Percentiles rank a stretch among this genome's conserved stretches.
Evolutionary conservation across 2,113 vertebrate species (phyloP).

Genomic region (Polyodon spathula): DNA sequence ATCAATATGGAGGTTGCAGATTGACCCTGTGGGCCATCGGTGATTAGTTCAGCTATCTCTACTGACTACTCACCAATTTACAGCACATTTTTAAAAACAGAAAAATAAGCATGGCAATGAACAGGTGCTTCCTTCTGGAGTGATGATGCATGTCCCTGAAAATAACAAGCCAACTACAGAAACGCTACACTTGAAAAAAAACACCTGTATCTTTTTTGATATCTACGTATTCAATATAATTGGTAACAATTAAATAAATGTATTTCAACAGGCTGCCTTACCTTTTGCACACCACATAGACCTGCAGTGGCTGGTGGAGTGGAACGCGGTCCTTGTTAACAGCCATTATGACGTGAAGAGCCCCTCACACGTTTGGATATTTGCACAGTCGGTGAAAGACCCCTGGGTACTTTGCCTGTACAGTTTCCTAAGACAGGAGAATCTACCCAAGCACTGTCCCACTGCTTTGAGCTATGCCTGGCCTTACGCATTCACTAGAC

Average conservation of each 20-base stretch:
- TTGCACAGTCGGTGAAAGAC: constrained; percentile 89
- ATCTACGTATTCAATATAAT: background rate
- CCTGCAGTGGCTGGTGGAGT: constrained; percentile 94
- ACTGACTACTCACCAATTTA: too few species aligned
- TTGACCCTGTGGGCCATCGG: too few species aligned
- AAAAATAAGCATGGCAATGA: too few species aligned
- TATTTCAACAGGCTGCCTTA: constrained; percentile 67
- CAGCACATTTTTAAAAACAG: too few species aligned
- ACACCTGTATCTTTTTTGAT: background rate
- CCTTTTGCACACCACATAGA: constrained; percentile 84
- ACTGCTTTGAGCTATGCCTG: constrained; percentile 93
- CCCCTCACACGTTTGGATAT: constrained; percentile 97
- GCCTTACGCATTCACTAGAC: constrained; percentile 87
- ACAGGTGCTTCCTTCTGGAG: too few species aligned
- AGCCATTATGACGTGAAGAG: constrained; percentile 95
- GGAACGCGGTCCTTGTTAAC: constrained; percentile 87
- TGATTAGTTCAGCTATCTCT: too few species aligned
- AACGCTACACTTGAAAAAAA: too few species aligned
- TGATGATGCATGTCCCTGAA: too few species aligned
- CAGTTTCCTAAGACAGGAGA: constrained; percentile 91
- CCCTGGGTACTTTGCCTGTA: constrained; percentile 96
- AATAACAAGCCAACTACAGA: too few species aligned
- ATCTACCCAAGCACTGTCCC: constrained; percentile 91
- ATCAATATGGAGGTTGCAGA: too few species aligned
- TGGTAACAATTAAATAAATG: background rate